Evolutionary conservation across 2,113 vertebrate species (phyloP).

Genomic region (Carassius gibelio): DNA sequence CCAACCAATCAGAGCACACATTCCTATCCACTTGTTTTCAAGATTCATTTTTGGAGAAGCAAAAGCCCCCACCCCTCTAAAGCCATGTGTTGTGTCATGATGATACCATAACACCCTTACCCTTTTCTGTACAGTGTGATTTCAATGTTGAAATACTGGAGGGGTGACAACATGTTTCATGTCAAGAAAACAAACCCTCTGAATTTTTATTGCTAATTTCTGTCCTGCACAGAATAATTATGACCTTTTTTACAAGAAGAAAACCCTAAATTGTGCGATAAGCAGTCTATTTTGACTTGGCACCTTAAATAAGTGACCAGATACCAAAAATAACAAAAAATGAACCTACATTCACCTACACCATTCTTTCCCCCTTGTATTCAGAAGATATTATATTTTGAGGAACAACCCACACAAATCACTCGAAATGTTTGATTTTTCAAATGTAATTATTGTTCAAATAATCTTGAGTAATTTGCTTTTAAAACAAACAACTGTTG

Average conservation of each 20-base stretch:
- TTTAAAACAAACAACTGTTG: not conserved
- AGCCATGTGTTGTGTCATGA: constrained; percentile 66
- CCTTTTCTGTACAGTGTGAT: constrained; percentile 43
- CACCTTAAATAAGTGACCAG: not conserved
- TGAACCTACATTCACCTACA: not conserved
- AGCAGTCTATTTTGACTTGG: not conserved
- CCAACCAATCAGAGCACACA: constrained; percentile 64
- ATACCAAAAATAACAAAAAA: not conserved
- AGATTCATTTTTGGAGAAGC: constrained; percentile 69
- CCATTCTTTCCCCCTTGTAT: not conserved
- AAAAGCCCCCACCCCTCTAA: constrained; percentile 58
- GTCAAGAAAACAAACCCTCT: constrained; percentile 53
- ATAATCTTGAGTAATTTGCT: constrained; percentile 2
- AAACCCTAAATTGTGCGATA: not conserved
- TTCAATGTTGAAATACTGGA: constrained; percentile 34
- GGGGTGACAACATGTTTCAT: constrained; percentile 67
- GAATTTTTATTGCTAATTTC: not conserved
- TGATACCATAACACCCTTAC: constrained; percentile 51
- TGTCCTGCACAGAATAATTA: not conserved
- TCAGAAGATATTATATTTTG: not conserved
- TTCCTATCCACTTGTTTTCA: constrained; percentile 70
- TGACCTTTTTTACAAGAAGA: not conserved
- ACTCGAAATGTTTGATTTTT: not conserved
- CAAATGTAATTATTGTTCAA: not conserved
- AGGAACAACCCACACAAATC: not conserved